Percentiles rank a stretch among this genome's conserved stretches.
Conservation (phyloP, 2,888 invertebrate species). For the Epinotia brunnichana region DNA sequence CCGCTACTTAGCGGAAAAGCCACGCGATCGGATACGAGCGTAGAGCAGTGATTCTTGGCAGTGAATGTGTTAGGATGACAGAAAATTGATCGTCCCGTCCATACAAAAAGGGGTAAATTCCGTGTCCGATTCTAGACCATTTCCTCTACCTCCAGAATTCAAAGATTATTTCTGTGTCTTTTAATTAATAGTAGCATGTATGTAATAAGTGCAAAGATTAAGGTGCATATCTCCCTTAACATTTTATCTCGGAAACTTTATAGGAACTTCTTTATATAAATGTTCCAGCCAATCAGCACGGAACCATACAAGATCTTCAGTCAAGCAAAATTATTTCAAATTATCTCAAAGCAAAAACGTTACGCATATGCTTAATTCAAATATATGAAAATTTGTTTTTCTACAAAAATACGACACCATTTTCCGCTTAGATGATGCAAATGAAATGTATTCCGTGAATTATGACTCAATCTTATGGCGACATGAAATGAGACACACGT, state of each 20-base stretch:
- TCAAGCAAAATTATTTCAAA: neutral
- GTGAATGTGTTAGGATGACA: too few relatives aligned
- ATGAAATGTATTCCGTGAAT: conserved; percentile 73
- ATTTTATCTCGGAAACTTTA: neutral
- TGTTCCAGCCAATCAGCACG: neutral
- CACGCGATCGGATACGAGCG: too few relatives aligned
- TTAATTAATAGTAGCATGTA: neutral
- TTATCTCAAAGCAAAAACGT: neutral
- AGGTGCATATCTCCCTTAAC: neutral
- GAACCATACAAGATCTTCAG: neutral
- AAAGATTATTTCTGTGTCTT: too few relatives aligned
- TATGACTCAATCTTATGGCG: conserved; percentile 78
- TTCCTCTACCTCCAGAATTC: too few relatives aligned
- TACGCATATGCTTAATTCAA: conserved; percentile 39
- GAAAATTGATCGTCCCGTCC: too few relatives aligned
- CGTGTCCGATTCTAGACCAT: too few relatives aligned
- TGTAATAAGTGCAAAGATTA: neutral
- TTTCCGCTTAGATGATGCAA: conserved; percentile 73
- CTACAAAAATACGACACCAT: conserved; percentile 63
- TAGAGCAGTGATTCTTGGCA: too few relatives aligned
- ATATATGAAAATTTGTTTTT: conserved; percentile 53
- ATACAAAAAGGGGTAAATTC: too few relatives aligned
- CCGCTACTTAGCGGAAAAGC: too few relatives aligned
- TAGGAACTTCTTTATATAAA: neutral
- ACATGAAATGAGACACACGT: conserved; percentile 77